phyloP scores from a whole-genome alignment of 2,113 vertebrate genomes.

The Reinhardtius hippoglossoides region DNA sequence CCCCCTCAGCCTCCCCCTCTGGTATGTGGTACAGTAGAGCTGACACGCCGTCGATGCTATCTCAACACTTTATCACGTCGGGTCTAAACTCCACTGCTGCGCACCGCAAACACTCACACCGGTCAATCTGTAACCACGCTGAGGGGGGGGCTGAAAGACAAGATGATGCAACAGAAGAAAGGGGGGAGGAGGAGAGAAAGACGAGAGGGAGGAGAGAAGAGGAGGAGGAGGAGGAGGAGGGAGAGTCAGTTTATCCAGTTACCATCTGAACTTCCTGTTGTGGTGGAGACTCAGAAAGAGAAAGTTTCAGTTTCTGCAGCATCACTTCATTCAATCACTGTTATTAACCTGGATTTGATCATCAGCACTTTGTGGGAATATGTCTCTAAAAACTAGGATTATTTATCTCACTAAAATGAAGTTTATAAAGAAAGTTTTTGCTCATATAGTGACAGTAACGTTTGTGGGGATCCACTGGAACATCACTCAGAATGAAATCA shows the following conservation, averaged over 20 bases:
- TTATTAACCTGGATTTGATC: no score
- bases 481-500: no score
- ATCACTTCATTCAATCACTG: no score
- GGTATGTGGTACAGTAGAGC: slow-evolving; percentile 62
- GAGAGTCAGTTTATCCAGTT: background rate
- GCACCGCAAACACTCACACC: background rate
- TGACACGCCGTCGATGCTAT: slow-evolving; percentile 64
- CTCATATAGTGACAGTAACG: no score
- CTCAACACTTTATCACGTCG: slow-evolving; percentile 68
- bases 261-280: slow-evolving; percentile 65
- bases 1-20: slow-evolving; percentile 45
- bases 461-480: no score
- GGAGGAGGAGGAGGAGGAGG: background rate
- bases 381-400: no score
- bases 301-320: no score
- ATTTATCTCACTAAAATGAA: no score
- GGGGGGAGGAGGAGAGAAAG: slow-evolving; percentile 10
- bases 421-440: no score
- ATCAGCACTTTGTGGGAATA: no score
- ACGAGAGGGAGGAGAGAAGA: background rate
- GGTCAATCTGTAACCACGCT: slow-evolving; percentile 51
- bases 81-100: slow-evolving; percentile 63
- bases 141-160: slow-evolving; percentile 5
- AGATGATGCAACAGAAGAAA: slow-evolving; percentile 42
- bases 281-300: slow-evolving; percentile 13